These are phyloP conservation scores for Ptilorrhoa leucosticta DNA, from an alignment of 2,113 vertebrate species.

Conservation along the genomic window DNA sequence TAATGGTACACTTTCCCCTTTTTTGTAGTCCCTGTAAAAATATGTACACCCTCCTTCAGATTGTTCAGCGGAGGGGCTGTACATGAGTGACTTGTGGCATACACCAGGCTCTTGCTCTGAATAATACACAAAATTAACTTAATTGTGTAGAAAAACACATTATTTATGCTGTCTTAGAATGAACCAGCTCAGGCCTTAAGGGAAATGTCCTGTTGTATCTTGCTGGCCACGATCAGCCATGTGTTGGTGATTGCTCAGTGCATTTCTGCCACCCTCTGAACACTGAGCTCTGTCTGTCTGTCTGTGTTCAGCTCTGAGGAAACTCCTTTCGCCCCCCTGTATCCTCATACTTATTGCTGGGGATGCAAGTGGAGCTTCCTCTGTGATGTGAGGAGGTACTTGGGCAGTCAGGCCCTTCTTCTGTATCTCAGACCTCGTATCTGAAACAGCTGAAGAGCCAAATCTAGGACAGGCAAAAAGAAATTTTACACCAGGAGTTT, in stretches of 20 bases:
- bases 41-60: not conserved
- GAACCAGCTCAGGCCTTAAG: not conserved
- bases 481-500: not conserved
- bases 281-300: not conserved
- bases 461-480: not conserved
- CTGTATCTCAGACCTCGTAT: not conserved
- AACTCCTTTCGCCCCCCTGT: not conserved
- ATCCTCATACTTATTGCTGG: not conserved
- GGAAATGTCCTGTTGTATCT: not conserved
- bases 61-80: not conserved
- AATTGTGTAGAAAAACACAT: not conserved
- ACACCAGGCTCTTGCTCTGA: not conserved
- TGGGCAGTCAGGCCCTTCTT: not conserved
- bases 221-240: not conserved
- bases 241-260: not conserved
- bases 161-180: not conserved
- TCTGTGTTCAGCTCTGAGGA: not conserved
- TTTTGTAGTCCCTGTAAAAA: not conserved
- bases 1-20: not conserved
- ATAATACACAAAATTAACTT: conserved; percentile 22
- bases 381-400: not conserved
- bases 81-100: not conserved
- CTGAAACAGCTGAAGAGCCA: not conserved
- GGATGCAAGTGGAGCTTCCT: not conserved
- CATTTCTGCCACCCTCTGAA: not conserved